Conservation (phyloP, 2,888 invertebrate species). For the Marronus borbonicus region DNA sequence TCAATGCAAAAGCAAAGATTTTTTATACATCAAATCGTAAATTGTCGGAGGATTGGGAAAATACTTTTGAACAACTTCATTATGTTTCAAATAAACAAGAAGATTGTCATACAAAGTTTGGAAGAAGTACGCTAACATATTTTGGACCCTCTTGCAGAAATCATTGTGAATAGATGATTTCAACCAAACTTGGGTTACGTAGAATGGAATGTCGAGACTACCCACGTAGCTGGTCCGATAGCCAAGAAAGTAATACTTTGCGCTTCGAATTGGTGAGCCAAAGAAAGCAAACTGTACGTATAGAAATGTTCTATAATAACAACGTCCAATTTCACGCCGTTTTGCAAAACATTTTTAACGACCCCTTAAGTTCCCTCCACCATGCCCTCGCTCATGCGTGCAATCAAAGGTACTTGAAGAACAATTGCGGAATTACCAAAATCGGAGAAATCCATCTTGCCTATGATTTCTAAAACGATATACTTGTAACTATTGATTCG, state of each 20-base stretch:
- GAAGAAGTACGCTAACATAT: constrained; percentile 35
- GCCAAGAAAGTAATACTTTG: constrained; percentile 12
- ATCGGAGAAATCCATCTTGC: not conserved
- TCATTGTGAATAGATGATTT: constrained; percentile 24
- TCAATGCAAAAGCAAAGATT: constrained; percentile 67
- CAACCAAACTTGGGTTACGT: not conserved
- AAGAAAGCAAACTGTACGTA: constrained; percentile 68
- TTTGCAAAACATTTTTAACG: constrained; percentile 55
- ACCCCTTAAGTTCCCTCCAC: constrained; percentile 48
- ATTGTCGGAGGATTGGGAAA: constrained; percentile 61
- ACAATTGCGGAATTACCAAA: not conserved
- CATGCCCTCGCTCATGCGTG: constrained; percentile 9
- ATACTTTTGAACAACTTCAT: constrained; percentile 59
- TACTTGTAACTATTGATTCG: too few species aligned
- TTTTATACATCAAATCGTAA: constrained; percentile 59
- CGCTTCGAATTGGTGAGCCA: too few species aligned
- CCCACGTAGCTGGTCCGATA: constrained; percentile 68
- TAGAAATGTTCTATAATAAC: constrained; percentile 68
- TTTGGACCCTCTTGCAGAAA: constrained; percentile 52
- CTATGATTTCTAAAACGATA: not conserved
- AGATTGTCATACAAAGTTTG: constrained; percentile 36
- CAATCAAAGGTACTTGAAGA: constrained; percentile 6
- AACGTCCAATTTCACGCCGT: constrained; percentile 62
- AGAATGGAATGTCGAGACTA: constrained; percentile 69
- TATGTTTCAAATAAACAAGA: constrained; percentile 53